A percentile compares a stretch with the other conserved stretches of the same genome.
phyloP scores from a whole-genome alignment of 2,113 vertebrate genomes.

The Cebidichthys violaceus region DNA sequence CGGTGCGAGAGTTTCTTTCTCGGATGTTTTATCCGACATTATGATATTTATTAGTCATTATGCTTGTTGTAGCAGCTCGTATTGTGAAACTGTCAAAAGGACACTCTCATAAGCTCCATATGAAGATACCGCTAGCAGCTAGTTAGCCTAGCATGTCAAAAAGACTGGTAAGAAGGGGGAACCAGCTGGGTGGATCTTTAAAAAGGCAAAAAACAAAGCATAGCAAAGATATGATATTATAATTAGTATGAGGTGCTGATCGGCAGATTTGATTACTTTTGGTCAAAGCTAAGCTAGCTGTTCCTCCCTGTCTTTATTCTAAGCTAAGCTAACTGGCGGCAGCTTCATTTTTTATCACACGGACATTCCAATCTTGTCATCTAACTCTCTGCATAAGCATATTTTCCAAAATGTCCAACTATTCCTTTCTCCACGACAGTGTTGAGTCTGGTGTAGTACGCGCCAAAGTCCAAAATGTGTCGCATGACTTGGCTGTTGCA shows the following conservation, averaged over 20 bases:
- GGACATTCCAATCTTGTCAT: neutral
- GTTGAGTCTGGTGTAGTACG: neutral
- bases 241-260: neutral
- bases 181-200: neutral
- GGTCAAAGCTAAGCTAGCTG: neutral
- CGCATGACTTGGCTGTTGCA: neutral
- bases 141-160: neutral
- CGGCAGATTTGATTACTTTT: neutral
- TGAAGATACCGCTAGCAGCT: neutral
- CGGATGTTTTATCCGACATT: neutral
- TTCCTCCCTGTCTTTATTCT: neutral
- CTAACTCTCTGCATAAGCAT: neutral
- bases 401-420: neutral
- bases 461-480: neutral
- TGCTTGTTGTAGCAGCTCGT: neutral
- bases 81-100: neutral
- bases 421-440: neutral
- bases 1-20: neutral
- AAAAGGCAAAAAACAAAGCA: neutral
- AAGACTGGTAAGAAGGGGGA: neutral
- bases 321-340: neutral
- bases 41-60: neutral
- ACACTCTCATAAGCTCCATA: neutral
- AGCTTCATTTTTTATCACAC: neutral
- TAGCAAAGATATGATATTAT: neutral